These are phyloP conservation scores for Ectropis crepuscularia DNA, from an alignment of 2,888 invertebrate genomes.

Conservation along the genomic window DNA sequence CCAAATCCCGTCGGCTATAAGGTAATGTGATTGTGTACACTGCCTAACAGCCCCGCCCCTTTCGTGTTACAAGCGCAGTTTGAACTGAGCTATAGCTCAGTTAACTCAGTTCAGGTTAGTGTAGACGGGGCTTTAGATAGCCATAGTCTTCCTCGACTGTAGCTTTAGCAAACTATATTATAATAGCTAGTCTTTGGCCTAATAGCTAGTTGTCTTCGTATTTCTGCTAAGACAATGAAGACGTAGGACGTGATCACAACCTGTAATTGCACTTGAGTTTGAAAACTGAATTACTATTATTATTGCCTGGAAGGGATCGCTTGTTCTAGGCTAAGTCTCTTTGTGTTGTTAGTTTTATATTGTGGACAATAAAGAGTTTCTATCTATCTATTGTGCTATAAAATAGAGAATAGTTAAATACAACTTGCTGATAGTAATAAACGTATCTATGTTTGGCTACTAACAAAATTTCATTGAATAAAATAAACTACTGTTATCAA, in stretches of 20 bases:
- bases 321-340: too few species aligned
- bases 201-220: slow-evolving; percentile 26
- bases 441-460: too few species aligned
- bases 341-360: too few species aligned
- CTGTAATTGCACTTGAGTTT: too few species aligned
- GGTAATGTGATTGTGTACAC: slow-evolving; percentile 50
- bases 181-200: slow-evolving; percentile 23
- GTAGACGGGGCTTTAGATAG: slow-evolving; percentile 40
- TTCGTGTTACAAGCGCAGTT: slow-evolving; percentile 59
- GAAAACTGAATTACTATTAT: too few species aligned
- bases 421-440: too few species aligned
- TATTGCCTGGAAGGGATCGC: too few species aligned
- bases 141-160: slow-evolving; percentile 7
- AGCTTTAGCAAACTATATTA: slow-evolving; percentile 10
- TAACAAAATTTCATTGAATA: too few species aligned
- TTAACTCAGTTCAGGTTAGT: slow-evolving; percentile 35
- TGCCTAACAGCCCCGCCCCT: slow-evolving; percentile 59
- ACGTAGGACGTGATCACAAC: not conserved
- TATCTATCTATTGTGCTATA: too few species aligned
- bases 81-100: slow-evolving; percentile 42
- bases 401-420: too few species aligned
- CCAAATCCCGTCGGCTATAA: slow-evolving; percentile 19
- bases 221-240: not conserved
- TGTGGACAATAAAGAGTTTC: too few species aligned
- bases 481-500: too few species aligned